Base-by-base conservation (phyloP, 2,888 invertebrate genomes). In the Diarsia dahlii region DNA sequence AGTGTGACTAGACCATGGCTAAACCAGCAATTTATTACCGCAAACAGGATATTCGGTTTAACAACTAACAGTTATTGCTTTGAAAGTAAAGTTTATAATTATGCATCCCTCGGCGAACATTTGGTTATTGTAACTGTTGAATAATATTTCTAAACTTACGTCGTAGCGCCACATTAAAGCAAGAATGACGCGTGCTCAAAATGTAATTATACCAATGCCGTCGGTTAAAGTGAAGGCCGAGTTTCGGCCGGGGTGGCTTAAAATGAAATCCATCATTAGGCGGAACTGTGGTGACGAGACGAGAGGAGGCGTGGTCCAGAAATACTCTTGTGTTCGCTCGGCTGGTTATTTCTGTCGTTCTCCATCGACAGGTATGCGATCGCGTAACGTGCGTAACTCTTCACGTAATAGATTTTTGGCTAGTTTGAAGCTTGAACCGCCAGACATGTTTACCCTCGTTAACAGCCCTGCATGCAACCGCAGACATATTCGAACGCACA, bases 361-460 rank as follows among this genome's bases (percentile, higher is more conserved):
- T 93, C 91, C 88, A 94, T 94, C 93, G 94, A 91, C 94, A 95
- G 94, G 93, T 94, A 94, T 92, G 89, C 89, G 90, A 91, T 84
- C 58, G 67, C 74, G 64, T 80, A 79, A 69, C 80, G 68, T 85
- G 88, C 89, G 89, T 89, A 89, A 90, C 89, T 85, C 82, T 83
- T 78, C 84, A 85, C 82, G 88, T 86, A 88, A 89, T 89, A 82
- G 84, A 82, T 84, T 88, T 84, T 82, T 78, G 78, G 65, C 76
- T 82, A 71, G 75, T 85, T 89, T 88, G 74, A 77, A 86, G 82
- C 81, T 89, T 88, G 74, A 77, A 86, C 81, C 81, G 86, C 87
- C 79, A 71, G 74, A 84, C 82, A 77, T 82, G 86, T 90, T 89
- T 89, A 82, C 75, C 62, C 58, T 82, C 75, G 75, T 82, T 77